Conservation (phyloP, 2,888 invertebrate species). For the Hartigia nigra region DNA sequence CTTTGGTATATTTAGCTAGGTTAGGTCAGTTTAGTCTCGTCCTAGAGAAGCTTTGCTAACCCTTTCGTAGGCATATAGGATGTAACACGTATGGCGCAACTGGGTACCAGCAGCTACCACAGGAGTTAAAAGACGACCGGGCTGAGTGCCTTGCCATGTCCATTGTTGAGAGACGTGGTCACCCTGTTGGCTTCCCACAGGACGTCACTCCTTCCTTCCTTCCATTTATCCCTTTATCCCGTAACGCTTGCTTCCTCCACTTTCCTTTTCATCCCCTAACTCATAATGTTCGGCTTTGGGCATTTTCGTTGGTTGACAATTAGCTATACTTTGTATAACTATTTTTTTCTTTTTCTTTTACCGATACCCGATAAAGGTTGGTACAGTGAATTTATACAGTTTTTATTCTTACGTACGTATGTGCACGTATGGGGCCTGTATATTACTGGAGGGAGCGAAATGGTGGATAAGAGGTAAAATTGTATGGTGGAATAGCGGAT, state of each 20-base stretch:
- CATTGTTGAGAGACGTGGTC: conserved; percentile 41
- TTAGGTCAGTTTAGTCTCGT: neutral
- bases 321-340: conserved; percentile 35
- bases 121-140: conserved; percentile 61
- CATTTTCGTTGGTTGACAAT: conserved; percentile 53
- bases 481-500: neutral
- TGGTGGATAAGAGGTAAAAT: neutral
- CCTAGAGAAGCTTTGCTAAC: neutral
- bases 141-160: conserved; percentile 63
- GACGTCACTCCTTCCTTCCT: neutral
- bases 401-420: neutral
- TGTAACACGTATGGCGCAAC: conserved; percentile 26
- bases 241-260: neutral
- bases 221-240: neutral
- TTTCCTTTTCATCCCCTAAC: neutral
- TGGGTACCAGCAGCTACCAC: conserved; percentile 21
- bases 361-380: no score
- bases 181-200: conserved; percentile 9
- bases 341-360: neutral
- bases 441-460: neutral
- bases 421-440: neutral
- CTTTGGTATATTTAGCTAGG: neutral
- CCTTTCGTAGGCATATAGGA: neutral
- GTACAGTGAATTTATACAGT: neutral
- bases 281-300: conserved; percentile 36